Evolutionary conservation across 1,140 invertebrate genomes (phyloP), one percentile per base, ranked within the genome.

Genomic region (Drosophila ohnishii): DNA sequence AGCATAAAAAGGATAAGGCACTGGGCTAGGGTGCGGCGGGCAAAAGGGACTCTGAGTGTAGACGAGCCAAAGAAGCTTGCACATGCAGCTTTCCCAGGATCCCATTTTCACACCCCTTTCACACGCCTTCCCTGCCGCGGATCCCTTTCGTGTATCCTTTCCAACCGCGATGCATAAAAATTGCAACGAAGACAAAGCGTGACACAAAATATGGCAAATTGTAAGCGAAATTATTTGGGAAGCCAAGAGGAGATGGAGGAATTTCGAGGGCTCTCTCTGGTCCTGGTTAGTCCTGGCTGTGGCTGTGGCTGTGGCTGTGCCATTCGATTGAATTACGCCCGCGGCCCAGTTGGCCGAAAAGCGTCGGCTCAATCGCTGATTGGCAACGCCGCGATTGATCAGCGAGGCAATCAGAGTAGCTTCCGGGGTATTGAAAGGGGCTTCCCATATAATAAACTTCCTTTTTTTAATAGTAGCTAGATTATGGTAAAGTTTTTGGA

Each of bases 121-220:
- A 19, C 40, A 22, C 16, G 25, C 11, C 45, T 3, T 13, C 19
- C 42, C 19, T 11, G 9, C n/a, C 37, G n/a, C 22, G 25, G 5
- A 28, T 11, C 16, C 25, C 44, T 9, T 30, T 37, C 55, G 3
- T 19, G 3, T 19, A 22, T 22, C 58, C 57, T 19, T n/a, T 16
- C 11, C 48, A 69, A 58, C 50, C 67, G 71, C 58, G 55, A 37
- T 61, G 53, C 53, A 84, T 63, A 67, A 64, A 58, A 75, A 64
- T 59, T 56, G 25, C 76, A 64, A 58, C 59, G 64, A 67, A 60
- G 75, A 67, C 60, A 72, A 85, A 63, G 63, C 80, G 75, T 75
- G 65, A 75, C 75, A 83, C 72, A 65, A 74, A 65, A 75, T 75
- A 75, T 75, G 73, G 55, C 72, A 66, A 75, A 75, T 75, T 75